Conservation (phyloP, 2,888 invertebrate genomes). For the Amphipoea lucens region DNA sequence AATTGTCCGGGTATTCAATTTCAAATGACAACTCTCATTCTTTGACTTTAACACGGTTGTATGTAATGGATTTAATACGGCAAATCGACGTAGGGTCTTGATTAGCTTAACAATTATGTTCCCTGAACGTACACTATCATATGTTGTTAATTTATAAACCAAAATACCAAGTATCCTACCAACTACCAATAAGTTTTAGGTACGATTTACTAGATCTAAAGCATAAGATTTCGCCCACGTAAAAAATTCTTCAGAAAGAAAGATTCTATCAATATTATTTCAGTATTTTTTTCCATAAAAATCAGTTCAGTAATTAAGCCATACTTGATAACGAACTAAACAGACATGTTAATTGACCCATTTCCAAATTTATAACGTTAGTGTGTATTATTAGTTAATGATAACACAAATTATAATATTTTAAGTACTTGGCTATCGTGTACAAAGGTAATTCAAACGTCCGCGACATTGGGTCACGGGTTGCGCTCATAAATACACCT, state of each 20-base stretch:
- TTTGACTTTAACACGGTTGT: too few relatives aligned
- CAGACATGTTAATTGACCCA: background rate
- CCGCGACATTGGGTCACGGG: constrained; percentile 31
- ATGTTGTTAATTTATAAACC: background rate
- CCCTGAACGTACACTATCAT: too few relatives aligned
- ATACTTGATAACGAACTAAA: background rate
- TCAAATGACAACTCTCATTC: too few relatives aligned
- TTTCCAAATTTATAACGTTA: background rate
- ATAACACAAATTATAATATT: constrained; percentile 26
- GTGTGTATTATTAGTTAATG: constrained; percentile 1
- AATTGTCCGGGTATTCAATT: too few relatives aligned
- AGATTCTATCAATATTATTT: background rate
- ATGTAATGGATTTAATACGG: too few relatives aligned
- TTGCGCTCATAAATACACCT: constrained; percentile 42
- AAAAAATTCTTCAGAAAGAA: background rate
- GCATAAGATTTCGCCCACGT: too few relatives aligned
- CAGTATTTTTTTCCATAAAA: background rate
- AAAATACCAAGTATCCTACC: background rate
- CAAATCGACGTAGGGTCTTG: too few relatives aligned
- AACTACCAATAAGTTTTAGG: background rate
- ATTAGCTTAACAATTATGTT: too few relatives aligned
- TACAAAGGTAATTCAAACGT: constrained; percentile 32
- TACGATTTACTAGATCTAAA: background rate
- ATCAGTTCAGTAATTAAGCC: background rate
- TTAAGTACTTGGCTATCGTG: constrained; percentile 32